Percentiles rank a stretch among this genome's conserved stretches.
These are phyloP conservation scores for Callimorpha dominula DNA, from an alignment of 2,888 invertebrate species.

Conservation along the genomic window DNA sequence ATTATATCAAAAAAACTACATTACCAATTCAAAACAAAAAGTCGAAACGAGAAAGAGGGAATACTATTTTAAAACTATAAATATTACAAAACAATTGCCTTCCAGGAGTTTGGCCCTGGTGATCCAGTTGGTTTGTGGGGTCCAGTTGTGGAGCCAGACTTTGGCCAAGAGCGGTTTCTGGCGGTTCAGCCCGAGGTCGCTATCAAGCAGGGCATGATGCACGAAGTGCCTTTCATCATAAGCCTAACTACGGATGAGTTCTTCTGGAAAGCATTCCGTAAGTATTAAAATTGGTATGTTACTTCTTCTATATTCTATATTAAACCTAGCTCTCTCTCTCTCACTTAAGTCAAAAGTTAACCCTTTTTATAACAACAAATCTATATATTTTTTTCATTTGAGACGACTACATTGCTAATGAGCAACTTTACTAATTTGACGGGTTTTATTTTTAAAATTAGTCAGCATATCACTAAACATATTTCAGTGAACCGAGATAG, in stretches of 20 bases:
- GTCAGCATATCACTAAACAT: not conserved
- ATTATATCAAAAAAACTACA: not conserved
- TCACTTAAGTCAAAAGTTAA: no score
- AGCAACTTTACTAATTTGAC: no score
- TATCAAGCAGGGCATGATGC: constrained; percentile 86
- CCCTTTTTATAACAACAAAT: no score
- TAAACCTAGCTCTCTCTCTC: no score
- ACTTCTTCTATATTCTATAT: no score
- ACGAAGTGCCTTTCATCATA: constrained; percentile 88
- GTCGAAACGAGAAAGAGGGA: no score
- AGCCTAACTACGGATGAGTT: constrained; percentile 90
- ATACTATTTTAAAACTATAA: no score
- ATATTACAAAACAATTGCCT: not conserved
- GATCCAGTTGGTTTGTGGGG: constrained; percentile 87
- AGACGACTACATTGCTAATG: no score
- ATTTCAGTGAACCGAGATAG: not conserved
- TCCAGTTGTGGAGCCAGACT: constrained; percentile 89
- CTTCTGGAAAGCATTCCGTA: constrained; percentile 87
- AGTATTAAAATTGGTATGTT: constrained; percentile 55
- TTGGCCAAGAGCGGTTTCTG: constrained; percentile 89
- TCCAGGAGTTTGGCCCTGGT: constrained; percentile 81
- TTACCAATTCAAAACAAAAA: not conserved
- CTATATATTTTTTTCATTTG: no score
- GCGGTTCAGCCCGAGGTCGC: constrained; percentile 87
- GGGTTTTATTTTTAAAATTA: not conserved